Percentiles rank a stretch among this genome's conserved stretches.
These are phyloP conservation scores for Bos taurus DNA, from an alignment of 2,113 vertebrate species.

Conservation along the genomic window DNA sequence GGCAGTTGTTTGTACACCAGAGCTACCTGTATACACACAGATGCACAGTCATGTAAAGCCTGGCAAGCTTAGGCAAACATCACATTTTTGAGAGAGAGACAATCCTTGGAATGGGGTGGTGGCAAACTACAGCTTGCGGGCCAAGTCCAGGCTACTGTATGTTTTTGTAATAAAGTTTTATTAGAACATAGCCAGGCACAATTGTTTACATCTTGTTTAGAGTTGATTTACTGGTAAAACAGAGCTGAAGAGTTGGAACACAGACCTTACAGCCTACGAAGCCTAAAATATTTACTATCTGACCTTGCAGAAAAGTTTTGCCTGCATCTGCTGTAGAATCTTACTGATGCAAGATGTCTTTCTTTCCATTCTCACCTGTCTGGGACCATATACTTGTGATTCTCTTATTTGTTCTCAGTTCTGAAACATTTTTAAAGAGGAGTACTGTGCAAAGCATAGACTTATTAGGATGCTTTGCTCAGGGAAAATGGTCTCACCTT, in stretches of 20 bases:
- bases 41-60: background rate
- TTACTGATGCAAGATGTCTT: slow-evolving; percentile 37
- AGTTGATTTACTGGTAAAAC: background rate
- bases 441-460: background rate
- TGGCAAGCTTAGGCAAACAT: background rate
- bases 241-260: background rate
- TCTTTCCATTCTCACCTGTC: slow-evolving; percentile 54
- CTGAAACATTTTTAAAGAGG: slow-evolving; percentile 13
- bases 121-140: background rate
- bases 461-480: background rate
- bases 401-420: background rate
- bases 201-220: background rate
- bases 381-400: slow-evolving; percentile 23
- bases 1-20: background rate
- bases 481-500: background rate
- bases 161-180: background rate
- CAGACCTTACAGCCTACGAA: background rate
- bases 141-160: background rate
- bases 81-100: background rate
- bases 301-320: background rate
- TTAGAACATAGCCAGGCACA: background rate
- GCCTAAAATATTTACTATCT: background rate
- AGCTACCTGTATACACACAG: background rate
- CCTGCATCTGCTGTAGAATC: background rate
- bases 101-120: background rate